These are phyloP conservation scores for Sebastes melanostomus DNA, from an alignment of 2,797 vertebrate genomes.

Conservation along the genomic window DNA sequence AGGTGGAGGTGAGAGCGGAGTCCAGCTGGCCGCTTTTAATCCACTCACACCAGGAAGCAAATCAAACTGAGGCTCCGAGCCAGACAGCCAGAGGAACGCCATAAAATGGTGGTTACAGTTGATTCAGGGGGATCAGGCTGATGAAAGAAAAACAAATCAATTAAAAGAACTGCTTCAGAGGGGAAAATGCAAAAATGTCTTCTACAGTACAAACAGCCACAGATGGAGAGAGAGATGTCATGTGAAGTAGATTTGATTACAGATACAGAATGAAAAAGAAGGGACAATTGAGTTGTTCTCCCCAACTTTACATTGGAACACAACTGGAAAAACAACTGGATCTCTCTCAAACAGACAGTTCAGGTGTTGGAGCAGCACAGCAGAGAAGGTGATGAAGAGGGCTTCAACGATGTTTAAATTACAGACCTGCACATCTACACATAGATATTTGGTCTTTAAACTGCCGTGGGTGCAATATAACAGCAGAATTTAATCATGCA, in stretches of 20 bases:
- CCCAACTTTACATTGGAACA: neutral
- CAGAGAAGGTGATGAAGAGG: neutral
- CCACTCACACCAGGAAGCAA: conserved; percentile 14
- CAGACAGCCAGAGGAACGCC: neutral
- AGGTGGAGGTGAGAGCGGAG: conserved; percentile 28
- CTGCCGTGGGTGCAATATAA: neutral
- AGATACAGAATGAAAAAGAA: neutral
- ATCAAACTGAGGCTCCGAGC: conserved; percentile 16
- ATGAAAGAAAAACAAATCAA: neutral
- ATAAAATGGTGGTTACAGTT: neutral
- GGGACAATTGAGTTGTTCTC: neutral
- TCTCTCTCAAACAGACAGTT: neutral
- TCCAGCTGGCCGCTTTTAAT: conserved; percentile 19
- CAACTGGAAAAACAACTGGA: neutral
- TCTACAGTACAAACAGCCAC: neutral
- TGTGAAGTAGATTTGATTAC: neutral
- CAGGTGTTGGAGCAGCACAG: neutral
- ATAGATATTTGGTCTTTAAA: neutral
- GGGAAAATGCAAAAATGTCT: neutral
- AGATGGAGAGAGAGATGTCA: neutral
- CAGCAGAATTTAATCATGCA: neutral
- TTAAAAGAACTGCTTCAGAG: neutral
- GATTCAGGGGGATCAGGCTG: neutral
- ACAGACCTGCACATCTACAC: neutral
- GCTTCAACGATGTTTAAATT: neutral